Evolutionary conservation across 2,888 invertebrate genomes (phyloP).

Genomic region (Nowickia ferox): DNA sequence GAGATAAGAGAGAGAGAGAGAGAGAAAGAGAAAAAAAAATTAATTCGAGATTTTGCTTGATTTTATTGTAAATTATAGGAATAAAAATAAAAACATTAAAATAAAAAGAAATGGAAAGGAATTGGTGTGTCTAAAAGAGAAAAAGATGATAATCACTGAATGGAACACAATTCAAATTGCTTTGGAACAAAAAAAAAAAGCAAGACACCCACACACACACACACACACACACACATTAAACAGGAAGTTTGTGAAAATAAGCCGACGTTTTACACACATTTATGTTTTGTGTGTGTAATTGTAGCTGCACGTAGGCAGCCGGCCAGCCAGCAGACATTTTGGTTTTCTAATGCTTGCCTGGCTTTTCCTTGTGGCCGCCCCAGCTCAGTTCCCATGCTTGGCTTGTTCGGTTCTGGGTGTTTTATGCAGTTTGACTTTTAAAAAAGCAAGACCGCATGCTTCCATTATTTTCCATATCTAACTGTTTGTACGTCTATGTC

Average conservation of each 20-base stretch:
- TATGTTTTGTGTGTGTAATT: slow-evolving; percentile 33
- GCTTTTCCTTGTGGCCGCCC: slow-evolving; percentile 20
- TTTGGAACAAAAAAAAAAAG: slow-evolving; percentile 46
- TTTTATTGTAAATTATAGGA: slow-evolving; percentile 52
- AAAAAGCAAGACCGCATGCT: slow-evolving; percentile 62
- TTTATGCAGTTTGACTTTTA: slow-evolving; percentile 71
- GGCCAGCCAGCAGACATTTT: slow-evolving; percentile 49
- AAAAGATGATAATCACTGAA: slow-evolving; percentile 68
- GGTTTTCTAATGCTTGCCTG: slow-evolving; percentile 59
- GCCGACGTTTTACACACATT: slow-evolving; percentile 49
- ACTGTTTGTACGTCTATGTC: slow-evolving; percentile 19
- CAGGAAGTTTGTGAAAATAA: slow-evolving; percentile 54
- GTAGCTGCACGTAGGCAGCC: slow-evolving; percentile 58
- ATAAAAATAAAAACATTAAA: slow-evolving; percentile 20
- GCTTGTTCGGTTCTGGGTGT: slow-evolving; percentile 63
- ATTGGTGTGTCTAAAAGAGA: slow-evolving; percentile 45
- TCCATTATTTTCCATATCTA: slow-evolving; percentile 34
- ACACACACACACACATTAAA: not conserved
- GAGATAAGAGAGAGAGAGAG: slow-evolving; percentile 12
- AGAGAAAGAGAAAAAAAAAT: not conserved
- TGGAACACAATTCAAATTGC: slow-evolving; percentile 70
- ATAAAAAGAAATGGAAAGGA: slow-evolving; percentile 12
- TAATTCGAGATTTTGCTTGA: slow-evolving; percentile 53
- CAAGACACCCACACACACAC: not conserved
- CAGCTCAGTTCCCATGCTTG: slow-evolving; percentile 42